These are phyloP conservation scores for Rhyzopertha dominica DNA, from an alignment of 1,140 invertebrate species.

Conservation along the genomic window DNA sequence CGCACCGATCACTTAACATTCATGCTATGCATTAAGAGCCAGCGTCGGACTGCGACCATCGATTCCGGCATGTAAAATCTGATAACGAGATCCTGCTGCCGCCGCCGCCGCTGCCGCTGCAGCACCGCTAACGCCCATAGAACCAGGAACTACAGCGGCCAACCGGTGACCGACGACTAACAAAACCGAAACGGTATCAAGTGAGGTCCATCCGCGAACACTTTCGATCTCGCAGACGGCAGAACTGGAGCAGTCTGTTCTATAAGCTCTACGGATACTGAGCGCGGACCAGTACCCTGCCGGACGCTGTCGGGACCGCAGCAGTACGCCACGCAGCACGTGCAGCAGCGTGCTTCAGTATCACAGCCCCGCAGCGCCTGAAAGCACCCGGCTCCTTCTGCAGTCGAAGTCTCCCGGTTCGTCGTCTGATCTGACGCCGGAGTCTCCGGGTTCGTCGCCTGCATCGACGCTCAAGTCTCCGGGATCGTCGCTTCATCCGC, in stretches of 20 bases:
- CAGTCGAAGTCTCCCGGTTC: not conserved
- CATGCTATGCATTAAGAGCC: too few species aligned
- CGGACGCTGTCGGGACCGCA: conserved; percentile 26
- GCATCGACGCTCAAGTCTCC: conserved; percentile 3
- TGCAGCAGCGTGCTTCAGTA: conserved; percentile 8
- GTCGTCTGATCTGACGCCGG: conserved; percentile 17
- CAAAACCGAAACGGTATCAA: conserved; percentile 35
- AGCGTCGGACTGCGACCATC: too few species aligned
- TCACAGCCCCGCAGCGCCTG: not conserved
- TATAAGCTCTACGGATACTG: conserved; percentile 29
- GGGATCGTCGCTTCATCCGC: conserved; percentile 3
- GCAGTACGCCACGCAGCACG: not conserved
- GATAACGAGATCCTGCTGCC: conserved; percentile 7
- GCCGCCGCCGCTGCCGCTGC: not conserved
- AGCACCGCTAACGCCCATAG: not conserved
- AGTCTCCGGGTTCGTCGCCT: conserved; percentile 14
- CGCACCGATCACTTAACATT: too few species aligned
- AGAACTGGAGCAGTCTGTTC: conserved; percentile 34
- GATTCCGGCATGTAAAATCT: too few species aligned
- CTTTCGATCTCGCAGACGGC: conserved; percentile 34
- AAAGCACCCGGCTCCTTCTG: not conserved
- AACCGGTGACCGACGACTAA: conserved; percentile 21
- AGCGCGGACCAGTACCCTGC: conserved; percentile 29
- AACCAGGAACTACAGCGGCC: conserved; percentile 28
- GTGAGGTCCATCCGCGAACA: conserved; percentile 31